A percentile compares a stretch with the other conserved stretches of the same genome.
These are phyloP conservation scores for Pangasius sanitwongsei DNA, from an alignment of 2,797 vertebrate genomes.

Conservation along the genomic window DNA sequence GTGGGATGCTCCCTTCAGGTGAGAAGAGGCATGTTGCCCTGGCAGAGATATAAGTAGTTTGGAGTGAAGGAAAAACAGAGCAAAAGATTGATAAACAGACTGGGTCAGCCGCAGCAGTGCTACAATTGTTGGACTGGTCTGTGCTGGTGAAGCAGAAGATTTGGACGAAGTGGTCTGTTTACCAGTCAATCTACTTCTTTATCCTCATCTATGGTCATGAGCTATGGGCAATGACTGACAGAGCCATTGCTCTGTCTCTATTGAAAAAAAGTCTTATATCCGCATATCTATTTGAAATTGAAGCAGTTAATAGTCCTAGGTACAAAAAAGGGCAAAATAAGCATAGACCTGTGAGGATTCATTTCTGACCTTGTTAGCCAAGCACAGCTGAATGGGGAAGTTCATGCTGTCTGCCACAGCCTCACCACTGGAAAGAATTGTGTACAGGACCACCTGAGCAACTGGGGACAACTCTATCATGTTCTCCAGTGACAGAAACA, in stretches of 20 bases:
- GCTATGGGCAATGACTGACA: neutral
- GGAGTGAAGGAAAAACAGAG: neutral
- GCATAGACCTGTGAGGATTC: neutral
- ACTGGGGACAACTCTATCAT: neutral
- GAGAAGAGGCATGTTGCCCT: neutral
- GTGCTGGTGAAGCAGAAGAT: neutral
- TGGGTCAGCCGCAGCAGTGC: neutral
- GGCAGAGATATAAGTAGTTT: neutral
- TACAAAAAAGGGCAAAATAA: neutral
- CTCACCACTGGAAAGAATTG: constrained; percentile 5
- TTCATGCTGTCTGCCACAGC: constrained; percentile 18
- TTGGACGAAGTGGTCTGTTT: neutral
- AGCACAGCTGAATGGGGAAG: constrained; percentile 4
- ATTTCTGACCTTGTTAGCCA: constrained; percentile 19
- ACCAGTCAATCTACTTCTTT: neutral
- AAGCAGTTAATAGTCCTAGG: too few species aligned
- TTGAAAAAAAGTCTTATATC: neutral
- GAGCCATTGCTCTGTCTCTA: neutral
- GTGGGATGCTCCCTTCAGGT: neutral
- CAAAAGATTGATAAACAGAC: neutral
- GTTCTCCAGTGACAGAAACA: neutral
- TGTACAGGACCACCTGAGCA: constrained; percentile 12
- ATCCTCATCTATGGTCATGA: neutral
- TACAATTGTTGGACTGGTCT: neutral
- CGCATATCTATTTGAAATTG: neutral